Conservation (phyloP, 2,797 vertebrate genomes). For the Tragelaphus eurycerus region DNA sequence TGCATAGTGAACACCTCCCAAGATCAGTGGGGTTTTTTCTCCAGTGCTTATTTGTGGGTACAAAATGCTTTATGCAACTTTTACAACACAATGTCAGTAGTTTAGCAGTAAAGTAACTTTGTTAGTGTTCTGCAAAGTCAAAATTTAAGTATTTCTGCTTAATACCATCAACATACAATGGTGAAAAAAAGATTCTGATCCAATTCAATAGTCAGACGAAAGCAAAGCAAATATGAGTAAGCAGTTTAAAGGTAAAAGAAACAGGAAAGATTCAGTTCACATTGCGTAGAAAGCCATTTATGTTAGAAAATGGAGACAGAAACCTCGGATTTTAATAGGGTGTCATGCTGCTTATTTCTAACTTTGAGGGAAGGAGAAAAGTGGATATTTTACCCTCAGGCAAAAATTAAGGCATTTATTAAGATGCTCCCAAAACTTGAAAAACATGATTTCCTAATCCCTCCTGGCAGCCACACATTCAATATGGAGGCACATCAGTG, state of each 20-base stretch:
- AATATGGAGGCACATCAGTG: neutral
- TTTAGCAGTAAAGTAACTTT: slow-evolving; percentile 38
- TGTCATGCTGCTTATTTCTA: neutral
- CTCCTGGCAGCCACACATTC: neutral
- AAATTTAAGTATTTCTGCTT: slow-evolving; percentile 43
- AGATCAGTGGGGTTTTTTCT: neutral
- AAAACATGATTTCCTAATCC: neutral
- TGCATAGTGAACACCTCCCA: neutral
- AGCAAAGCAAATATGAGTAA: slow-evolving; percentile 35
- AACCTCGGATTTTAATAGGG: neutral
- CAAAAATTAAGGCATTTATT: slow-evolving; percentile 48
- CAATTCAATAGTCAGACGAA: slow-evolving; percentile 49
- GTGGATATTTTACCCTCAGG: neutral
- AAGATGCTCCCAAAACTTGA: slow-evolving; percentile 25
- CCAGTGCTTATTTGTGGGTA: neutral
- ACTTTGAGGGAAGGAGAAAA: slow-evolving; percentile 5
- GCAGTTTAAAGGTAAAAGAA: slow-evolving; percentile 58
- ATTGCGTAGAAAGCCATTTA: neutral
- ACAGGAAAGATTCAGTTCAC: slow-evolving; percentile 15
- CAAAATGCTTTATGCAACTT: neutral
- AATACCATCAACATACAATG: slow-evolving; percentile 32
- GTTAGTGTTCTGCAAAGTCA: slow-evolving; percentile 27
- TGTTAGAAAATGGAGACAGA: slow-evolving; percentile 33
- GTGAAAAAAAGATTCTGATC: slow-evolving; percentile 31
- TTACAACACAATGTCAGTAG: neutral